Percentiles rank a stretch among this genome's conserved stretches.
Evolutionary conservation across 2,888 invertebrate genomes (phyloP).

Genomic region (Dromius quadrimaculatus): DNA sequence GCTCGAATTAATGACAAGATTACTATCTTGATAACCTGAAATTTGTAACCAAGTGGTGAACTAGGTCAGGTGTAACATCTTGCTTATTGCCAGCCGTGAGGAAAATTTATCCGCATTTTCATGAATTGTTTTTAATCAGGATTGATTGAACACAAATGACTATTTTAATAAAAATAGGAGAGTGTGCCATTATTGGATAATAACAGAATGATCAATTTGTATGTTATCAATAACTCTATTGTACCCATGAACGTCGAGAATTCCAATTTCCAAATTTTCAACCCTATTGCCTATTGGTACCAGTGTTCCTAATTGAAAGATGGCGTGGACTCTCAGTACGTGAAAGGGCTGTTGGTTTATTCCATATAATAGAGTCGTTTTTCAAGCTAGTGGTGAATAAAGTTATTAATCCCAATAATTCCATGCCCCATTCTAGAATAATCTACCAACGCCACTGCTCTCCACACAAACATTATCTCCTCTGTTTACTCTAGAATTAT

Average conservation of each 20-base stretch:
- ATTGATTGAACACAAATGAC: background rate
- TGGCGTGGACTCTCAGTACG: too few relatives aligned
- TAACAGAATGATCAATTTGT: slow-evolving; percentile 15
- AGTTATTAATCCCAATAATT: too few relatives aligned
- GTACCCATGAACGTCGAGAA: background rate
- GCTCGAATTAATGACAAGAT: slow-evolving; percentile 3
- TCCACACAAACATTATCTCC: slow-evolving; percentile 21
- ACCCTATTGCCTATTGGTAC: too few relatives aligned
- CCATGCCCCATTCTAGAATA: background rate
- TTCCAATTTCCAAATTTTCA: too few relatives aligned
- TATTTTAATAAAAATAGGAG: background rate
- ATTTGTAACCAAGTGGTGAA: slow-evolving; percentile 10
- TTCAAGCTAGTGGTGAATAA: too few relatives aligned
- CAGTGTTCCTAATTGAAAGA: too few relatives aligned
- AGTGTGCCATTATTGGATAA: background rate
- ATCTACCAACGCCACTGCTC: background rate
- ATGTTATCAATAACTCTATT: slow-evolving; percentile 8
- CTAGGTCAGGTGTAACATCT: background rate
- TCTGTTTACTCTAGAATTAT: slow-evolving; percentile 35
- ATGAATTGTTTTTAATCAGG: background rate
- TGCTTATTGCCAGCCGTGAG: background rate
- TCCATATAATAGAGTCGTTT: too few relatives aligned
- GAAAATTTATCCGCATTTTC: background rate
- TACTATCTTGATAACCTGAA: slow-evolving; percentile 1
- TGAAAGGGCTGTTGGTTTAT: too few relatives aligned